These are phyloP conservation scores for Pocillopora damicornis DNA, from an alignment of 64 coral and sea anemone species.

Conservation along the genomic window DNA sequence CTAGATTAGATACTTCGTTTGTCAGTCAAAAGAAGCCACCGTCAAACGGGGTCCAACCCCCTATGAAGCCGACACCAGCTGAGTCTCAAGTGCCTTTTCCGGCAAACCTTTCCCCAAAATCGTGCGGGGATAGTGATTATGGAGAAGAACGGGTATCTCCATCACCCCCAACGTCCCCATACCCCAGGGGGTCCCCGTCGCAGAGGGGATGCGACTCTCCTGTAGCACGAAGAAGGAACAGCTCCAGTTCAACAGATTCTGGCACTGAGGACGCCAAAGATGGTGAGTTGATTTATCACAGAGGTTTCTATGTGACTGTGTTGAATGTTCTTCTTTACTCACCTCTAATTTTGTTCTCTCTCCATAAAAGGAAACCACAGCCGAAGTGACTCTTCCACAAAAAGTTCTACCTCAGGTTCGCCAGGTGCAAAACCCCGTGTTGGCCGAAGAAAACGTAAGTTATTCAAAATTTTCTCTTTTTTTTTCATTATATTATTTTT, in stretches of 20 bases:
- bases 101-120: conserved; percentile 18
- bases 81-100: conserved; percentile 28
- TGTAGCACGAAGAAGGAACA: conserved; percentile 20
- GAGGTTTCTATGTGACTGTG: neutral
- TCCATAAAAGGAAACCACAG: neutral
- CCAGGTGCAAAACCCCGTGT: conserved; percentile 24
- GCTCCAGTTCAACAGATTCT: conserved; percentile 65
- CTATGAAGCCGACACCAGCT: conserved; percentile 7
- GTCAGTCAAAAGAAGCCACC: neutral
- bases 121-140: conserved; percentile 28
- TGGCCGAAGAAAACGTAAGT: conserved; percentile 47
- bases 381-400: neutral
- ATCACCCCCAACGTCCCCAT: conserved; percentile 10
- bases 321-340: neutral
- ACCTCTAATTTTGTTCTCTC: neutral
- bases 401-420: conserved; percentile 1
- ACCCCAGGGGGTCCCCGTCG: neutral
- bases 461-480: neutral
- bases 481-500: neutral
- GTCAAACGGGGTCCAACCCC: conserved; percentile 6
- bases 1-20: conserved; percentile 8
- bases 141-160: conserved; percentile 26
- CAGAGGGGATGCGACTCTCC: conserved; percentile 9
- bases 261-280: conserved; percentile 57
- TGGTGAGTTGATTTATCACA: conserved; percentile 20